Evolutionary conservation across 2,113 vertebrate genomes (phyloP), one percentile per base, ranked within the genome.

Genomic region (Pituophis catenifer): DNA sequence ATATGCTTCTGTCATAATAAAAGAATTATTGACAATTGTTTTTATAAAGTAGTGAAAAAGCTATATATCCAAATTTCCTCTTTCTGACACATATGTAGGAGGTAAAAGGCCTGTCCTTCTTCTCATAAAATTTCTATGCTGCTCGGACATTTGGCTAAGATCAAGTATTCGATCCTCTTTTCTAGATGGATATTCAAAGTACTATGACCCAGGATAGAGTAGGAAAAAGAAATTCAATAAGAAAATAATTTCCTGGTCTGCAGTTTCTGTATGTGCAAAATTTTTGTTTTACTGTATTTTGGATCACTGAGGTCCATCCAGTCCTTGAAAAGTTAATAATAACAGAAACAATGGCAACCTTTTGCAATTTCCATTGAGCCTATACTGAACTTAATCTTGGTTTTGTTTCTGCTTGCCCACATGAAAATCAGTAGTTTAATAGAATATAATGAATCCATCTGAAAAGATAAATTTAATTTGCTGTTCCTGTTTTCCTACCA

Each of bases 1-100:
- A 91, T 24, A 81, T 24, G 88, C 21, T 33, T 95, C 29, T 89
- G 50, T 65, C 90, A 91, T 89, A 91, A 19, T 50, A 88, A 70
- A 93, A 94, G 88, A 70, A 26, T 86, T 26, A 15, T 90, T 62
- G 48, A 90, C n/a, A 89, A 38, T 8, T 90, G 15, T 53, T 90
- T 65, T 90, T 33, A 87, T 12, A 90, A n/a, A 58, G 50, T 29
- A 33, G 33, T 89, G 33, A 57, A 58, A 65, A 93, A 29, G 29
- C 85, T 24, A 6, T 55, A 86, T 75, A 54, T 24, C 89, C 15
- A 92, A 89, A 75, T 89, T 19, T 81, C 33, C 23, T 58, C 38
- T 89, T 48, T 90, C 90, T 93, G 38, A 55, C 33, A 57, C 21
- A 89, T 17, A 26, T n/a, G 23, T 65, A 92, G 50, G 17, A 65